phyloP scores from a whole-genome alignment of 1,140 invertebrate genomes.

The Bombyx mandarina region DNA sequence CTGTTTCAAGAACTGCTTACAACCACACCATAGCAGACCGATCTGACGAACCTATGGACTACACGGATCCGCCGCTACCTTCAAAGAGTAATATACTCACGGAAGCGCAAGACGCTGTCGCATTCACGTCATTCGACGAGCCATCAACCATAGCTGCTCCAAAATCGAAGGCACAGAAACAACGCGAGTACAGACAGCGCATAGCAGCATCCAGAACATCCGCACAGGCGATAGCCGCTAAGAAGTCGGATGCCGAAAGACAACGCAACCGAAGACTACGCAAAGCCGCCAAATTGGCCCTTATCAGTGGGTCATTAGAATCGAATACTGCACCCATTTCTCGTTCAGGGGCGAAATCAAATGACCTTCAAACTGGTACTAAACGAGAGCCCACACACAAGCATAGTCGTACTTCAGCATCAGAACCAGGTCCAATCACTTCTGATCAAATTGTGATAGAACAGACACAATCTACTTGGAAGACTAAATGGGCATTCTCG shows the following conservation, averaged over 20 bases:
- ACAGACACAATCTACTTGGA: conserved; percentile 24
- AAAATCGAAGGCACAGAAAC: conserved; percentile 24
- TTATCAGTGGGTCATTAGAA: conserved; percentile 19
- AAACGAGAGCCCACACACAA: conserved; percentile 16
- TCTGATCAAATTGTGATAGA: conserved; percentile 17
- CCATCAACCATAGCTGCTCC: conserved; percentile 10
- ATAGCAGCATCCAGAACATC: conserved; percentile 28
- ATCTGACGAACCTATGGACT: conserved; percentile 18
- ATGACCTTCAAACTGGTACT: conserved; percentile 16
- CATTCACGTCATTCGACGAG: conserved; percentile 12
- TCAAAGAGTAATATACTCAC: conserved; percentile 15
- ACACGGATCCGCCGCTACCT: conserved; percentile 14
- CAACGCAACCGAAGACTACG: conserved; percentile 24
- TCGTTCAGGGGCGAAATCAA: conserved; percentile 12
- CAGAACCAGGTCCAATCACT: conserved; percentile 19
- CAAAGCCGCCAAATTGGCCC: conserved; percentile 22
- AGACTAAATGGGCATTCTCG: conserved; percentile 26
- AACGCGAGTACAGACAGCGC: conserved; percentile 37
- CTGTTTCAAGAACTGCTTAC: conserved; percentile 20
- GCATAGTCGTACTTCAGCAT: conserved; percentile 20
- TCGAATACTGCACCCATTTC: conserved; percentile 14
- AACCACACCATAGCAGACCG: conserved; percentile 16
- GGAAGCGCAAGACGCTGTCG: conserved; percentile 12
- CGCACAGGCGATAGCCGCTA: conserved; percentile 22
- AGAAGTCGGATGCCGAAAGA: conserved; percentile 21